Evolutionary conservation across 2,113 vertebrate species (phyloP), one percentile per base, ranked within the genome.

Genomic region (Pollachius pollachius): DNA sequence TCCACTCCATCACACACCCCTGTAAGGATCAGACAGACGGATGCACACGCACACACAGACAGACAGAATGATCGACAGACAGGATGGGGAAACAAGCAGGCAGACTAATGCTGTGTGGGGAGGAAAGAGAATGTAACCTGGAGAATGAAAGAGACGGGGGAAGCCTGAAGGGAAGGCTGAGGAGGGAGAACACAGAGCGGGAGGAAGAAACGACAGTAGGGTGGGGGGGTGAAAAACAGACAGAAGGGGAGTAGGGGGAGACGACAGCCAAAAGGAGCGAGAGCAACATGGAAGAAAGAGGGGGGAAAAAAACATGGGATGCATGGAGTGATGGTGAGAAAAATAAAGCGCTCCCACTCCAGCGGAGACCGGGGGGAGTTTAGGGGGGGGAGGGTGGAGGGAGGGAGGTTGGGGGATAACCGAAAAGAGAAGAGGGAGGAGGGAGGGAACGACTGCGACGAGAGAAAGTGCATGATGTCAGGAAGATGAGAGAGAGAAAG

Each of bases 171-270:
- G 27, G 27, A 2, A 27, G 27, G 27, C 27, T 27, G 27, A 77
- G 75, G 80, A 88, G 67, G 6, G 27, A 59, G 30, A 18, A 79
- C 67, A 72, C 37, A 21, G 59, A 72, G 81, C 69, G 80, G 83
- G 84, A 85, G 78, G 87, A 87, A 83, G 70, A 61, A 62, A 59
- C 80, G 81, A 78, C 79, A 41, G 16, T n/a, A n/a, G 21, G 15
- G 52, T 4, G 52, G 23, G 18, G 27, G 67, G 3, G 52, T 7
- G 25, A 18, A 34, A n/a, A 30, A 60, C 30, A 9, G 54, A 11
- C 30, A 37, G 18, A 23, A 58, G 15, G 52, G 17, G n/a, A 11
- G 41, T 15, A 58, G 52, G 12, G 16, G 52, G 52, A 27, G 11
- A 62, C 27, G 60, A 62, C 23, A 30, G n/a, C 27, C 27, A 27